Conservation (phyloP, 1,140 invertebrate genomes). For the Lepidotrigona ventralis region DNA sequence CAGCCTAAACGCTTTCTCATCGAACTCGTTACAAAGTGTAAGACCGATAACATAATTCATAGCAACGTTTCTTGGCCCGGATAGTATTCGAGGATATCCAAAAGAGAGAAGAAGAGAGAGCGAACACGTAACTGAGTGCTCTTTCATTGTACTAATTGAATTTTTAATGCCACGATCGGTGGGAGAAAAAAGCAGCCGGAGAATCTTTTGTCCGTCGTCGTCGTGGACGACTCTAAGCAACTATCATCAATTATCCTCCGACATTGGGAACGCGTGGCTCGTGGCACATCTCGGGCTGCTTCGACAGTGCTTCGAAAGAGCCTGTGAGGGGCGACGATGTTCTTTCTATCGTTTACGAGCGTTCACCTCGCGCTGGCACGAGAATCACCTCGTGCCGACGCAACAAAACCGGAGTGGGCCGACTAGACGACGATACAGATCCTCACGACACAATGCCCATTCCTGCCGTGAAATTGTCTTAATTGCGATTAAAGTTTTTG, state of each 20-base stretch:
- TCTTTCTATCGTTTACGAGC: slow-evolving; percentile 18
- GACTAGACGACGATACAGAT: slow-evolving; percentile 28
- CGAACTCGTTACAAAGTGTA: slow-evolving; percentile 4
- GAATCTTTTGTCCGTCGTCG: slow-evolving; percentile 35
- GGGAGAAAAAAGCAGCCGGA: background rate
- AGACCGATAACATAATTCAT: slow-evolving; percentile 28
- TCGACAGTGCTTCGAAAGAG: background rate
- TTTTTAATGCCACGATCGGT: slow-evolving; percentile 14
- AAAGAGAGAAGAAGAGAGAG: background rate
- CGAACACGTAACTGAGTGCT: slow-evolving; percentile 7
- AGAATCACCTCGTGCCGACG: background rate
- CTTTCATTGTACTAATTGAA: slow-evolving; percentile 39
- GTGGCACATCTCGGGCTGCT: background rate
- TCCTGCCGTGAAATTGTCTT: slow-evolving; percentile 67
- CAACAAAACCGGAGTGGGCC: background rate
- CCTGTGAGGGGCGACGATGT: background rate
- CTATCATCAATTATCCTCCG: slow-evolving; percentile 46
- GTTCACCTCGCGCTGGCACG: slow-evolving; percentile 18
- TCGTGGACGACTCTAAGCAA: slow-evolving; percentile 37
- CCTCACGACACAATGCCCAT: slow-evolving; percentile 68
- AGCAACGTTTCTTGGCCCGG: slow-evolving; percentile 5
- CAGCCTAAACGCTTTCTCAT: background rate
- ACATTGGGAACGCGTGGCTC: slow-evolving; percentile 3
- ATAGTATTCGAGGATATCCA: background rate
- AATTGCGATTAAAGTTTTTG: slow-evolving; percentile 68